phyloP scores from a whole-genome alignment of 2,113 vertebrate genomes.

The Cebidichthys violaceus region DNA sequence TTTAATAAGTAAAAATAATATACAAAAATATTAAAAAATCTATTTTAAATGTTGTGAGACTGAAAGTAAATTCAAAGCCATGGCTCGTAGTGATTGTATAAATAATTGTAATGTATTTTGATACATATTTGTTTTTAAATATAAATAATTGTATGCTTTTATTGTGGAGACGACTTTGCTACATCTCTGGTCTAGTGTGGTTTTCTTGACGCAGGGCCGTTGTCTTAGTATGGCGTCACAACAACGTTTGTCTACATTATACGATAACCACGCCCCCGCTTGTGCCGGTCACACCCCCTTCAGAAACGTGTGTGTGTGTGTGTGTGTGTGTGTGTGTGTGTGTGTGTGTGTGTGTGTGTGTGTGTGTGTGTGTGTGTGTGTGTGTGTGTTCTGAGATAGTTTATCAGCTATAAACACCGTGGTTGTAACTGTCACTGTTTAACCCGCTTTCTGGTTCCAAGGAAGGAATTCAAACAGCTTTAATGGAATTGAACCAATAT shows the following conservation, averaged over 20 bases:
- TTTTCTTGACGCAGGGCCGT: neutral
- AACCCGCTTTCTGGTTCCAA: neutral
- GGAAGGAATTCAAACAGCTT: neutral
- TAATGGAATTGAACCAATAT: too few relatives aligned
- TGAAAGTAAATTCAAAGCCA: neutral
- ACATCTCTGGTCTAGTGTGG: neutral
- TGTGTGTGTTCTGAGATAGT: neutral
- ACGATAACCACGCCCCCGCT: neutral
- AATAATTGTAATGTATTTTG: too few relatives aligned
- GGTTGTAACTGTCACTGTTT: neutral
- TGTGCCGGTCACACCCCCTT: slow-evolving; percentile 3
- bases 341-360: neutral
- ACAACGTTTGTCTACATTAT: neutral
- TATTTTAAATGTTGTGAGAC: neutral
- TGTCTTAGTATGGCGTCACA: slow-evolving; percentile 16
- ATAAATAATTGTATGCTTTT: neutral
- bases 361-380: neutral
- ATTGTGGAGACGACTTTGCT: neutral
- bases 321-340: neutral
- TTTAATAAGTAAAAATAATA: neutral
- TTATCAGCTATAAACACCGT: neutral
- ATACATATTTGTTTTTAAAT: too few relatives aligned
- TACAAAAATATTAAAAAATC: neutral
- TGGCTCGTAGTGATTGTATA: neutral
- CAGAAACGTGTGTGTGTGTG: neutral